phyloP scores from a whole-genome alignment of 2,888 invertebrate genomes.

The Alsophila aescularia region DNA sequence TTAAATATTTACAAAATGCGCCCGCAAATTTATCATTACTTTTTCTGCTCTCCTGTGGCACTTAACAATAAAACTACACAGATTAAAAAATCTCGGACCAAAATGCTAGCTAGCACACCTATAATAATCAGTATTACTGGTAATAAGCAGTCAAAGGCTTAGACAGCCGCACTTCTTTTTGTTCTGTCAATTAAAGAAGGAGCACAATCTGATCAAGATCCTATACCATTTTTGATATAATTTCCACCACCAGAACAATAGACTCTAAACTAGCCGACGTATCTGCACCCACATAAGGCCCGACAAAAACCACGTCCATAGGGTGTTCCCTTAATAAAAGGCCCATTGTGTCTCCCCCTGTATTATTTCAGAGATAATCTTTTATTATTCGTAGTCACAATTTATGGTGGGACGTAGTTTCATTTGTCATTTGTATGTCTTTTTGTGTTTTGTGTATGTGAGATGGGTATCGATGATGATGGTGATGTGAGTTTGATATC shows the following conservation, averaged over 20 bases:
- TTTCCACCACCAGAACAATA: constrained; percentile 26
- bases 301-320: constrained; percentile 47
- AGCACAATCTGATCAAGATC: not conserved
- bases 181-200: not conserved
- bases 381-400: constrained; percentile 76
- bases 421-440: constrained; percentile 70
- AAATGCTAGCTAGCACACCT: too few relatives aligned
- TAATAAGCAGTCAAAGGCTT: too few relatives aligned
- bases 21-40: too few relatives aligned
- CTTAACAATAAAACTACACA: too few relatives aligned
- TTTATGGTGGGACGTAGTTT: constrained; percentile 75
- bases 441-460: constrained; percentile 36
- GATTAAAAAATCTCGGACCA: too few relatives aligned
- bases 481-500: constrained; percentile 19
- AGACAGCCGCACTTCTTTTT: not conserved
- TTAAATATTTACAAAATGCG: too few relatives aligned
- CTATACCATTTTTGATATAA: constrained; percentile 12
- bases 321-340: constrained; percentile 70
- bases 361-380: constrained; percentile 81
- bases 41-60: too few relatives aligned
- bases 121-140: too few relatives aligned
- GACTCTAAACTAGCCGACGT: constrained; percentile 23
- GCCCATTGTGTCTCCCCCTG: constrained; percentile 74
- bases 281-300: constrained; percentile 45
- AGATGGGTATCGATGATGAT: constrained; percentile 6